Conservation (phyloP, 2,888 invertebrate genomes). For the Eupithecia pulchellata region DNA sequence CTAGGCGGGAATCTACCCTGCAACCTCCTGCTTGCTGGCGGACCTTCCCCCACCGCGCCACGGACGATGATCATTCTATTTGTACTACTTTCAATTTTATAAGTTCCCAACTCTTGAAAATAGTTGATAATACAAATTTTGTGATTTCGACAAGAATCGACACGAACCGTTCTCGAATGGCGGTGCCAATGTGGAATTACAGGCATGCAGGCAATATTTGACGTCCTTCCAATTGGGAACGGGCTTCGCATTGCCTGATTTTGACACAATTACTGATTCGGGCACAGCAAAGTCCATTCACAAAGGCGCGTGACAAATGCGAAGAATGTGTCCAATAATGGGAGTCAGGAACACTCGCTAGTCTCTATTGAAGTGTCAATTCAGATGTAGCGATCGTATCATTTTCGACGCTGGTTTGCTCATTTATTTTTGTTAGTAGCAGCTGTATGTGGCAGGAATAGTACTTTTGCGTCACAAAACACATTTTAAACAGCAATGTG, state of each 20-base stretch:
- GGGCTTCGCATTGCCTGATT: neutral
- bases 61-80: too few species aligned
- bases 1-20: too few species aligned
- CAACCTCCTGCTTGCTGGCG: too few species aligned
- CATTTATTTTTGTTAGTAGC: neutral
- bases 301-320: constrained; percentile 19
- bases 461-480: too few species aligned
- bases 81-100: too few species aligned
- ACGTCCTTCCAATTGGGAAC: neutral
- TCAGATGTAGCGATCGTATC: neutral
- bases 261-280: neutral
- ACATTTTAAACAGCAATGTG: too few species aligned
- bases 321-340: constrained; percentile 22
- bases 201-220: neutral
- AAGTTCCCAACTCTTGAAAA: too few species aligned
- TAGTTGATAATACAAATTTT: too few species aligned
- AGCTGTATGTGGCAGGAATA: too few species aligned
- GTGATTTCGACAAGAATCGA: neutral
- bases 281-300: constrained; percentile 14
- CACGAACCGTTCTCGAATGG: neutral
- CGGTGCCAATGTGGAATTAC: neutral
- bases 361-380: neutral
- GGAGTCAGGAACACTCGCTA: constrained; percentile 9
- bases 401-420: neutral
- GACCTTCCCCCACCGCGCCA: too few species aligned